phyloP scores from a whole-genome alignment of 2,797 vertebrate species.

The Peromyscus melanophrys region DNA sequence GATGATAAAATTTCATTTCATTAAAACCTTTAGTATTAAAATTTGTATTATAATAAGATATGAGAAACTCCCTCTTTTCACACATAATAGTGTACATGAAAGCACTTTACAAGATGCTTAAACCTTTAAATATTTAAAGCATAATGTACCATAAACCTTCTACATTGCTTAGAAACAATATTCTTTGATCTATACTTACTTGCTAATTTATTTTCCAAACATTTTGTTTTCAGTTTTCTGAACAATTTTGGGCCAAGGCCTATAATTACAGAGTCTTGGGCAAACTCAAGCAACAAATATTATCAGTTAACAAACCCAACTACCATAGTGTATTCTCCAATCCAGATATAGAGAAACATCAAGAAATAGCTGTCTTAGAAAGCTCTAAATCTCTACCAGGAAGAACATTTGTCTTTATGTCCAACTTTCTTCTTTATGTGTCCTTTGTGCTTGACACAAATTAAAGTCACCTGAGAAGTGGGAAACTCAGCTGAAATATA shows the following conservation, averaged over 20 bases:
- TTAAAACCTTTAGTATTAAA: background rate
- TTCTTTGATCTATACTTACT: background rate
- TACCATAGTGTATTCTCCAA: background rate
- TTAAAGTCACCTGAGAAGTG: background rate
- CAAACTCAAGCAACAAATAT: background rate
- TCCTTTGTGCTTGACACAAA: background rate
- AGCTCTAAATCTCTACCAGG: slow-evolving; percentile 70
- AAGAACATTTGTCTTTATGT: background rate
- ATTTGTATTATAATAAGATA: background rate
- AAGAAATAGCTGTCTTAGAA: slow-evolving; percentile 60
- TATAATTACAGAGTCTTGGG: background rate
- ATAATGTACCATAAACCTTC: background rate
- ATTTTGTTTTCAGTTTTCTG: background rate
- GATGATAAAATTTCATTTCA: background rate
- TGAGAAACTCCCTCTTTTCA: background rate
- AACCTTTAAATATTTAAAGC: background rate
- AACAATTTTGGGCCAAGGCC: background rate
- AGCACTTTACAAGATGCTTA: background rate
- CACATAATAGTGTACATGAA: background rate
- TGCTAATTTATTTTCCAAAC: background rate
- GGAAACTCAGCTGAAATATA: background rate
- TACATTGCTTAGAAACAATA: background rate
- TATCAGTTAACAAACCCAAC: background rate
- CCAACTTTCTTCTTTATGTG: slow-evolving; percentile 50
- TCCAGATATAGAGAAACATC: slow-evolving; percentile 42